Evolutionary conservation across 2,113 vertebrate genomes (phyloP).

Genomic region (Motacilla alba): DNA sequence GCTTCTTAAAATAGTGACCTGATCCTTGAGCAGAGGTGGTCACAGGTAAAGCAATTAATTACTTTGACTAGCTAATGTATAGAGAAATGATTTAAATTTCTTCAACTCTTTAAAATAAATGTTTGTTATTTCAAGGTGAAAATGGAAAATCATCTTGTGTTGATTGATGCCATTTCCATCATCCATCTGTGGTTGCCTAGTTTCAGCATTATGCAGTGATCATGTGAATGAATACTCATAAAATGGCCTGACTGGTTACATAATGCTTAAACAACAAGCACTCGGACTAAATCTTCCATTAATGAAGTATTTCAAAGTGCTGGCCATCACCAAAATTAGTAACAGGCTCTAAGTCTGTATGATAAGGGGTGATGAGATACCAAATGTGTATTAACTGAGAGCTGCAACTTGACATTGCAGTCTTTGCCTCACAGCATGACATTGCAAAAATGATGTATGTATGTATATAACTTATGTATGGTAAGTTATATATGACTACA

Average conservation of each 20-base stretch:
- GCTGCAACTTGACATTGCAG: not conserved
- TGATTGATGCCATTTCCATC: not conserved
- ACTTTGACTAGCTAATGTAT: not conserved
- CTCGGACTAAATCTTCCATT: not conserved
- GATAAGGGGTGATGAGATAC: not conserved
- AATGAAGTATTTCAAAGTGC: not conserved
- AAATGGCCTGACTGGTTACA: not conserved
- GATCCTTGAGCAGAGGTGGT: not conserved
- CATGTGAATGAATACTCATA: not conserved
- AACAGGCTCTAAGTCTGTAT: not conserved
- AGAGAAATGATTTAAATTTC: not conserved
- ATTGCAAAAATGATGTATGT: not conserved
- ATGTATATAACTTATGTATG: not conserved
- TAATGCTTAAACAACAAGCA: not conserved
- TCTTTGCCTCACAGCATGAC: not conserved
- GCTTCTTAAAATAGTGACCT: not conserved
- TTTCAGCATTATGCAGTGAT: not conserved
- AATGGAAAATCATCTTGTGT: not conserved
- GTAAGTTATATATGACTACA: not conserved
- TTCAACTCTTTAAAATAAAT: not conserved
- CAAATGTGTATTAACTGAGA: not conserved
- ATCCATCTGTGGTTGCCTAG: not conserved
- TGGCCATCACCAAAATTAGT: not conserved
- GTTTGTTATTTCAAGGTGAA: not conserved
- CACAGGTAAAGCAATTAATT: not conserved